Conservation (phyloP, 1,140 invertebrate genomes). For the Bombyx mandarina region DNA sequence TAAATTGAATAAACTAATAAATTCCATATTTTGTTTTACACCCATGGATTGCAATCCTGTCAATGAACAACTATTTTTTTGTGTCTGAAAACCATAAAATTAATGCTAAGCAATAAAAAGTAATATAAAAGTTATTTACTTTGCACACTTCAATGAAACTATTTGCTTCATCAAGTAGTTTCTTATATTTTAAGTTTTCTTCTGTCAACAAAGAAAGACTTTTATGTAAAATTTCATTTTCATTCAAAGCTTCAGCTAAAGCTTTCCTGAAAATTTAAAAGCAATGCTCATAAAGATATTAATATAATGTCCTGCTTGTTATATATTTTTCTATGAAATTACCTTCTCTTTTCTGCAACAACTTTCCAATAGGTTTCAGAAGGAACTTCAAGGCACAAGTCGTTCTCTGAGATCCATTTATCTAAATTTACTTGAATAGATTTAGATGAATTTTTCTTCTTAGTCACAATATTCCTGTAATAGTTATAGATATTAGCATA, state of each 20-base stretch:
- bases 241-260: conserved; percentile 19
- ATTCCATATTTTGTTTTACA: no score
- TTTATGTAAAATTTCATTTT: conserved; percentile 22
- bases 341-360: conserved; percentile 24
- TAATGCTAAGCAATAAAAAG: not conserved
- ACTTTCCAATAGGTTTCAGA: conserved; percentile 19
- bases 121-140: conserved; percentile 7
- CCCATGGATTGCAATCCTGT: no score
- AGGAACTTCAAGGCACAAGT: conserved; percentile 8
- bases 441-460: conserved; percentile 12
- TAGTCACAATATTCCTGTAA: conserved; percentile 12
- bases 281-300: not conserved
- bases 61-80: no score
- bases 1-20: no score
- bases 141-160: conserved; percentile 24
- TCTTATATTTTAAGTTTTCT: conserved; percentile 16
- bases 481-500: not conserved
- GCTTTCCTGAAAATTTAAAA: conserved; percentile 14
- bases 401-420: conserved; percentile 10
- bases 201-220: conserved; percentile 13
- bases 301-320: not conserved
- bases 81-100: not conserved
- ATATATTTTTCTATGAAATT: conserved; percentile 7
- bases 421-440: conserved; percentile 18
- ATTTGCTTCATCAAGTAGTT: conserved; percentile 22